A percentile compares a stretch with the other conserved stretches of the same genome.
Evolutionary conservation across 2,888 invertebrate species (phyloP).

Genomic region (Caenorhabditis becei): DNA sequence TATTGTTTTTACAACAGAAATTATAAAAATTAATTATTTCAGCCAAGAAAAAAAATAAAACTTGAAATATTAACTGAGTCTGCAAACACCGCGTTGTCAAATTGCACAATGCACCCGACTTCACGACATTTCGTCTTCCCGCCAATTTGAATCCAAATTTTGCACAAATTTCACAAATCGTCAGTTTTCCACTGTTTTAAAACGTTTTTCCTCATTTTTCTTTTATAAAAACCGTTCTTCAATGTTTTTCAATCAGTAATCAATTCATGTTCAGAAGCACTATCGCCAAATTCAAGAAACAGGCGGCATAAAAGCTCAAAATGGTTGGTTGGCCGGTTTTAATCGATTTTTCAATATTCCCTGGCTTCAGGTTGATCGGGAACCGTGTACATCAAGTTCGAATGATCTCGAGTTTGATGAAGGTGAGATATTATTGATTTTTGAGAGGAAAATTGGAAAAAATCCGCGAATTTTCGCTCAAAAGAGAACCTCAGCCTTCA

Average conservation of each 20-base stretch:
- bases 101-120: slow-evolving; percentile 6
- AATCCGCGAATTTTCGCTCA: no score
- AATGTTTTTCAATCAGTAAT: background rate
- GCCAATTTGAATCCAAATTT: slow-evolving; percentile 24
- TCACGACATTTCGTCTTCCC: slow-evolving; percentile 27
- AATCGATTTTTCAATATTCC: background rate
- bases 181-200: background rate
- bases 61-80: background rate
- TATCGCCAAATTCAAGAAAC: background rate
- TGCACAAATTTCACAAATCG: background rate
- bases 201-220: background rate
- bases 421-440: no score
- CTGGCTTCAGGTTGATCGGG: background rate
- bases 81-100: slow-evolving; percentile 28
- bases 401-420: slow-evolving; percentile 14
- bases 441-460: no score
- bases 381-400: background rate
- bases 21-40: no score
- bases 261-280: background rate
- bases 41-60: no score
- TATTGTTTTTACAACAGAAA: no score
- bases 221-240: background rate
- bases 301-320: background rate
- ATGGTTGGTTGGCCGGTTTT: background rate
- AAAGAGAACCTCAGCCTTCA: no score